phyloP scores from a whole-genome alignment of 1,140 invertebrate genomes.

The Drosophila littoralis region DNA sequence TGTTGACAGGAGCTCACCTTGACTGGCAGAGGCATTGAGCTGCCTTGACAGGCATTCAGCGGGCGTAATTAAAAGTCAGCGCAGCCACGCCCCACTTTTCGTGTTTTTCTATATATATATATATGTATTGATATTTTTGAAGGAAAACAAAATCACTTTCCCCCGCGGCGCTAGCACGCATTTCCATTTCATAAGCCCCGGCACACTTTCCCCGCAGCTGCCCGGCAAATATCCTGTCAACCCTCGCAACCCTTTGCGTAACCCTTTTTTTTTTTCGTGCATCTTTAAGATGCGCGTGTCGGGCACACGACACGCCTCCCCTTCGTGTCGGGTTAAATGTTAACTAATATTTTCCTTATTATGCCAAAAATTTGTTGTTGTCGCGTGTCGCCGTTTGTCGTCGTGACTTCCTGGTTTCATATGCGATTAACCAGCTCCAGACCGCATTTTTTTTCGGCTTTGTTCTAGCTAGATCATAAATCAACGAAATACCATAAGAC shows the following conservation, averaged over 20 bases:
- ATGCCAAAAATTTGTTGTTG: conserved; percentile 46
- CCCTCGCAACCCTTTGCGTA: conserved; percentile 7
- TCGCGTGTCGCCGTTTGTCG: conserved; percentile 41
- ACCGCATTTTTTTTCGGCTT: not conserved
- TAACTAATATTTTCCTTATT: conserved; percentile 54
- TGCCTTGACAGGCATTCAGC: conserved; percentile 38
- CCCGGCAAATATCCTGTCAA: conserved; percentile 36
- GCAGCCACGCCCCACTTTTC: conserved; percentile 31
- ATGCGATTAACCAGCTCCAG: not conserved
- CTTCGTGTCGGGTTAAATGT: conserved; percentile 25
- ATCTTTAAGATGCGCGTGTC: conserved; percentile 54
- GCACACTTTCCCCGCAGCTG: conserved; percentile 29
- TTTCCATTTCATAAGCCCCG: conserved; percentile 46
- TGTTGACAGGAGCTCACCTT: conserved; percentile 24
- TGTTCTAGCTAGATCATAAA: conserved; percentile 28
- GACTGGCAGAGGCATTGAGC: conserved; percentile 41
- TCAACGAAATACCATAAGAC: conserved; percentile 30
- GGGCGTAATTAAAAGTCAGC: conserved; percentile 43
- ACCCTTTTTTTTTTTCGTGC: conserved; percentile 38
- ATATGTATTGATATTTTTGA: not conserved
- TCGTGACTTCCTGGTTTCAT: conserved; percentile 33
- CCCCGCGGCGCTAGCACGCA: not conserved
- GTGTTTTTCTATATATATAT: not conserved
- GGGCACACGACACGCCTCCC: conserved; percentile 26
- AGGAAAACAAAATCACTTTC: conserved; percentile 32